Percentiles rank a stretch among this genome's conserved stretches.
Conservation (phyloP, 2,888 invertebrate genomes). For the Spatulosminthurus flaviceps region DNA sequence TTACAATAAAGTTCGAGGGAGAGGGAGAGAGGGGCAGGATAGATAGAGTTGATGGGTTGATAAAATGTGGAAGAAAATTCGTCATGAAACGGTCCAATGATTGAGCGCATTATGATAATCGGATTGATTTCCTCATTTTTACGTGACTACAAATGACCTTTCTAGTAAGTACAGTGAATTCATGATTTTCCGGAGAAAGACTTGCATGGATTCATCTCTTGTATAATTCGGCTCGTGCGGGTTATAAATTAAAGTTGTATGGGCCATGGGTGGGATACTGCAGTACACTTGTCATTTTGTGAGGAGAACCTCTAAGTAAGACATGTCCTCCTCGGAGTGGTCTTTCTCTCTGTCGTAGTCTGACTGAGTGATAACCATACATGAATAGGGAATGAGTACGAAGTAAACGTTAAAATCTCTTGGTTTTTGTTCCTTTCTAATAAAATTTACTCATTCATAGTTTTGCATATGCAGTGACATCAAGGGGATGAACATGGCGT, state of each 20-base stretch:
- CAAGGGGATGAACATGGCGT: neutral
- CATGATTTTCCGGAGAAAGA: constrained; percentile 1
- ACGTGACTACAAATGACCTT: constrained; percentile 10
- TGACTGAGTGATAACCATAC: too few relatives aligned
- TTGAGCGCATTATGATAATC: constrained; percentile 23
- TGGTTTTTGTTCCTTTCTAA: too few relatives aligned
- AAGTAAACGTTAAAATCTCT: too few relatives aligned
- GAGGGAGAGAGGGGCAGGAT: neutral
- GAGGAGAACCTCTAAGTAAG: neutral
- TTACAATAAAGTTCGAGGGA: neutral
- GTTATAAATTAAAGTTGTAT: neutral
- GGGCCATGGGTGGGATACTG: neutral
- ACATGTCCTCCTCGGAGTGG: neutral
- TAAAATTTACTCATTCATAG: too few relatives aligned
- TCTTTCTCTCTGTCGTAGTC: too few relatives aligned
- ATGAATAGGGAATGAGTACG: too few relatives aligned
- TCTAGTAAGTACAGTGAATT: neutral
- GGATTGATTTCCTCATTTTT: constrained; percentile 23
- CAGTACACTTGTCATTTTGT: neutral
- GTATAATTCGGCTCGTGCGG: neutral
- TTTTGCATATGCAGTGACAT: too few relatives aligned
- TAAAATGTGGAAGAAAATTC: constrained; percentile 5
- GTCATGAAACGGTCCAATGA: constrained; percentile 18
- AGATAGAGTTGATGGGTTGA: neutral
- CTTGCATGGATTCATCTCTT: constrained; percentile 8